Percentiles rank a stretch among this genome's conserved stretches.
Conservation (phyloP, 2,113 vertebrate species). For the Rafetus swinhoei region DNA sequence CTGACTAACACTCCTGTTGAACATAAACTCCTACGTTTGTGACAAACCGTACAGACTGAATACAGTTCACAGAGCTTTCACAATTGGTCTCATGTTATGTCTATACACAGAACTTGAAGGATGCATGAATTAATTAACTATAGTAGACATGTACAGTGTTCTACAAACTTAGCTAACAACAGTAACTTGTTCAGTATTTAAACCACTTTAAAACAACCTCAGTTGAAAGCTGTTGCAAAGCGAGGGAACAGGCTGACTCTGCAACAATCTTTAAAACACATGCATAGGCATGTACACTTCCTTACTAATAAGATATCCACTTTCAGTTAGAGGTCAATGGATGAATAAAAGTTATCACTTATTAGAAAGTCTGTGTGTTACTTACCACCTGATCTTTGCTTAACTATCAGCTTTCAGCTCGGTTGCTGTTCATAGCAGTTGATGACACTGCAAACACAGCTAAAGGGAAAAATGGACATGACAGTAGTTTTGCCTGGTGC, state of each 20-base stretch:
- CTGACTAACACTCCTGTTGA: background rate
- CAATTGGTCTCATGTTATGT: background rate
- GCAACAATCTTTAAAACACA: background rate
- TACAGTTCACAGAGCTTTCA: background rate
- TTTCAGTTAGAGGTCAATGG: background rate
- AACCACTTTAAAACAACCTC: background rate
- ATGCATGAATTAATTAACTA: background rate
- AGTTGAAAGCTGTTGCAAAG: background rate
- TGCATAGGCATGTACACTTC: no score
- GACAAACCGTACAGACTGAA: background rate
- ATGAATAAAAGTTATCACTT: background rate
- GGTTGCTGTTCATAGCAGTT: no score
- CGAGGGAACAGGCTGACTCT: background rate
- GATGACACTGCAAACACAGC: no score
- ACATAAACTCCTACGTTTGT: background rate
- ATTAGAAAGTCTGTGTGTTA: no score
- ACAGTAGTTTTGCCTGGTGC: no score
- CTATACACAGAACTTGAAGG: background rate
- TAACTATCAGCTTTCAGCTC: no score
- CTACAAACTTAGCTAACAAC: background rate
- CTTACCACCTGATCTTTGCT: no score
- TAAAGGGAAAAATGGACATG: no score
- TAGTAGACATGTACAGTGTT: background rate
- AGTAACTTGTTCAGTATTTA: background rate
- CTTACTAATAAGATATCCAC: background rate